Conservation (phyloP, 2,797 vertebrate species). For the Sylvilagus floridanus region DNA sequence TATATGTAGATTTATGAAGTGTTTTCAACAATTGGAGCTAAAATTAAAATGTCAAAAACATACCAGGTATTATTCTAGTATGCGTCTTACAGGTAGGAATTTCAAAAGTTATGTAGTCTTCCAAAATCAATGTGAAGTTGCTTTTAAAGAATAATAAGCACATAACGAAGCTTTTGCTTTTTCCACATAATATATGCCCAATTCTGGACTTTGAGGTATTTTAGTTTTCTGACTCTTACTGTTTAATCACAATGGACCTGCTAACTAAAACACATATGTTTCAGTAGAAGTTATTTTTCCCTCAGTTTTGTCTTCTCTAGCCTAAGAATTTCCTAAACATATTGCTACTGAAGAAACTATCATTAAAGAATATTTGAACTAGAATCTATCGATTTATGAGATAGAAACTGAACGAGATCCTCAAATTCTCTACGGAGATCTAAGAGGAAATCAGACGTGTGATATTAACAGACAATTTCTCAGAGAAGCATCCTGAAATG, state of each 20-base stretch:
- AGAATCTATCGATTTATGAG: neutral
- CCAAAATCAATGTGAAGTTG: neutral
- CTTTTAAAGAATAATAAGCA: neutral
- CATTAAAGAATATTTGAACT: slow-evolving; percentile 39
- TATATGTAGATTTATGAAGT: neutral
- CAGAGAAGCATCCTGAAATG: neutral
- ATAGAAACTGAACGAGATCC: neutral
- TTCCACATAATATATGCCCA: slow-evolving; percentile 27
- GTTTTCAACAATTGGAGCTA: slow-evolving; percentile 36
- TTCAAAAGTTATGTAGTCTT: neutral
- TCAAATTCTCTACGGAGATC: neutral
- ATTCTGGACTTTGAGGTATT: slow-evolving; percentile 14
- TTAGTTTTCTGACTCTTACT: neutral
- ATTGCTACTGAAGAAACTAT: neutral
- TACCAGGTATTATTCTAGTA: neutral
- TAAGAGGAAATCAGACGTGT: neutral
- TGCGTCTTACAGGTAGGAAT: neutral
- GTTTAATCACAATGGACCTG: neutral
- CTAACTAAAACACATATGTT: neutral
- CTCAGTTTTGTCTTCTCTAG: neutral
- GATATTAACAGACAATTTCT: slow-evolving; percentile 1
- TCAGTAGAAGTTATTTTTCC: slow-evolving; percentile 6
- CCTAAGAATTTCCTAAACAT: neutral
- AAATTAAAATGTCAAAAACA: slow-evolving; percentile 12
- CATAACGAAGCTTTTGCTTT: neutral